These are phyloP conservation scores for Archilochus colubris DNA, from an alignment of 2,113 vertebrate genomes.

Conservation along the genomic window DNA sequence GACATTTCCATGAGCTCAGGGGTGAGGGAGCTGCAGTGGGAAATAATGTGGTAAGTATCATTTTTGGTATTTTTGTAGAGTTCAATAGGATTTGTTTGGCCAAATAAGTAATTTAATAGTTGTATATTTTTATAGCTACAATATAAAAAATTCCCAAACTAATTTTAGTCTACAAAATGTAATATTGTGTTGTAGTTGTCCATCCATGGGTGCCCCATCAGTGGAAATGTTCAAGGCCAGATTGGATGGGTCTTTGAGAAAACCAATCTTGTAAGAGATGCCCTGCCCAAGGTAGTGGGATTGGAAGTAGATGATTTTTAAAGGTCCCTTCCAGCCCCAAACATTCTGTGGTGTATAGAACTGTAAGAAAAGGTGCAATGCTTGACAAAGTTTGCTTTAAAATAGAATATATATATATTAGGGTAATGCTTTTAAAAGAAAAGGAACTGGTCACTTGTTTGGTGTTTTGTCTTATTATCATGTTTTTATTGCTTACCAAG, in stretches of 20 bases:
- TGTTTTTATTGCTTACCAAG: not conserved
- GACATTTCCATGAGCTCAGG: not conserved
- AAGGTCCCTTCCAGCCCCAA: not conserved
- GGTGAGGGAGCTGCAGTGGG: not conserved
- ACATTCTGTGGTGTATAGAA: not conserved
- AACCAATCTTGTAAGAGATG: rapidly evolving
- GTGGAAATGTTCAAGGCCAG: not conserved
- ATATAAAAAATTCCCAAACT: not conserved
- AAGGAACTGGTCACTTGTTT: not conserved
- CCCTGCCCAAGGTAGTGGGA: not conserved
- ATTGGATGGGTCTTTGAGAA: not conserved
- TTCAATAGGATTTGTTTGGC: not conserved
- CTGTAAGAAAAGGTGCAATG: not conserved
- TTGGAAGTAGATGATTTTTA: not conserved
- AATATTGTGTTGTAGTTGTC: not conserved
- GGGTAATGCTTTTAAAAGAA: not conserved
- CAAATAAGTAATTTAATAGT: not conserved
- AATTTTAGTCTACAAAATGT: not conserved
- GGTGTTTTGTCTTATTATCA: not conserved
- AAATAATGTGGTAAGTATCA: not conserved
- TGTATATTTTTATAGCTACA: not conserved
- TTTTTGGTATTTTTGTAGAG: not conserved
- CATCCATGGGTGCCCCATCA: not conserved
- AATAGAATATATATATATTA: not conserved
- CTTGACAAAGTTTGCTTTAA: not conserved